Evolutionary conservation across 2,113 vertebrate species (phyloP).

Genomic region (Rattus norvegicus): GRCr8 NC_086033.1:34976001-34976500

Average conservation of each 20-base stretch:
- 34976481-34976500: not conserved
- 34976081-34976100: not conserved
- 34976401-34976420: not conserved
- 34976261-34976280: not conserved
- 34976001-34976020: too few species aligned
- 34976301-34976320: not conserved
- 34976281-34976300: not conserved
- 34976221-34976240: not conserved
- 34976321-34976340: too few species aligned
- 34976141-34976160: not conserved
- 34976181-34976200: not conserved
- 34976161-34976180: not conserved
- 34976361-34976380: not conserved
- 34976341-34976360: not conserved
- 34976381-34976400: not conserved
- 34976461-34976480: not conserved
- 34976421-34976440: not conserved
- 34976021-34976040: too few species aligned
- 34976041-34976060: not conserved
- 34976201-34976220: not conserved
- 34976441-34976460: not conserved
- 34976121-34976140: not conserved
- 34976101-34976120: not conserved
- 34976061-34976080: conserved; percentile 35
- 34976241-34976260: not conserved